Evolutionary conservation across 2,113 vertebrate species (phyloP), one percentile per base, ranked within the genome.

Genomic region (Nothobranchius kuhntae): DNA sequence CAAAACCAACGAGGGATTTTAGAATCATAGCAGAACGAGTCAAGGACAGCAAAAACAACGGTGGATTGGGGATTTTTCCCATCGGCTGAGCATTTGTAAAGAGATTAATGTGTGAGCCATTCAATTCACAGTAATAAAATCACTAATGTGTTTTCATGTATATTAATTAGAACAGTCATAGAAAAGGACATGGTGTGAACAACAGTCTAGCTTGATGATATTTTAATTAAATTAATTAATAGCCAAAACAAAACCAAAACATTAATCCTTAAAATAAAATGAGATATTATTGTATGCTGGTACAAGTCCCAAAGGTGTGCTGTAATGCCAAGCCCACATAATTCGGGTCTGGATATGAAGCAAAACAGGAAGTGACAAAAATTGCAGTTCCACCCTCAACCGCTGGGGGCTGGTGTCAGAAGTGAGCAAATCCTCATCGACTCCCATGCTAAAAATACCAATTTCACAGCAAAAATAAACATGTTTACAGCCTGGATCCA

Each of bases 41-140:
- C 4, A 14, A 13, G 26, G 13, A 53, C 30, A 52, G 48, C 30
- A 56, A 44, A 47, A 17, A 14, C 61, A 17, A 56, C 47, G 36
- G 61, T 13, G 14, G 7, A 15, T n/a, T 68, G 38, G 14, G 42
- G 30, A 21, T 61, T 59, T 64, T 51, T 30, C 30, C 68, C 61
- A 24, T 36, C n/a, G 38, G 44, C 64, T 48, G 42, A 12, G 24
- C 50, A 40, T 60, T 57, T 77, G 40, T 66, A 55, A 13, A 36
- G 52, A 59, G 45, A n/a, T 45, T 54, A 72, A 68, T 15, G 51
- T 44, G 59, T 65, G 26, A 57, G 58, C 17, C 54, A 44, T 26
- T 75, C 44, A 73, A 63, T 74, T 6, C 42, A 66, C 52, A 54
- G 53, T 50, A 76, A 77, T 78, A 50, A 64, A 78, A 73, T 10